These are phyloP conservation scores for Scomber scombrus DNA, from an alignment of 2,113 vertebrate species.

Conservation along the genomic window DNA sequence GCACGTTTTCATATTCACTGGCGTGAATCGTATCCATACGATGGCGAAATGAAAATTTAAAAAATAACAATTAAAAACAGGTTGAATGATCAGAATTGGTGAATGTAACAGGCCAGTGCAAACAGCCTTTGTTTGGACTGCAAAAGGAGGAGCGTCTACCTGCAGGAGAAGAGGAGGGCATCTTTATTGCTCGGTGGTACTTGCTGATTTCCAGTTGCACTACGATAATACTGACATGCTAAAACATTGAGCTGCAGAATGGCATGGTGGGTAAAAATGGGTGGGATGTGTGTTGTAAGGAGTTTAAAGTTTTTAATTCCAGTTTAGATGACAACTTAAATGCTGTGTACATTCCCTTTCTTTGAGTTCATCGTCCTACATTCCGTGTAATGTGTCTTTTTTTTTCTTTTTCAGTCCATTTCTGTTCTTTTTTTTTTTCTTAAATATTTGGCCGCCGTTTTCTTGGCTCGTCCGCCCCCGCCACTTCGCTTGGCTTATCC, in stretches of 20 bases:
- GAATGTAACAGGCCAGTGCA: constrained; percentile 40
- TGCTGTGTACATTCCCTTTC: constrained; percentile 62
- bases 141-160: constrained; percentile 18
- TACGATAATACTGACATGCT: constrained; percentile 77
- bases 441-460: constrained; percentile 28
- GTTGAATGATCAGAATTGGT: constrained; percentile 31
- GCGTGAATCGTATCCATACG: too few relatives aligned
- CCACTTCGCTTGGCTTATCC: constrained; percentile 3
- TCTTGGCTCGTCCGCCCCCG: constrained; percentile 13
- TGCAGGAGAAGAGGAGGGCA: constrained; percentile 36
- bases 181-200: constrained; percentile 78
- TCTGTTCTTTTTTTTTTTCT: not conserved
- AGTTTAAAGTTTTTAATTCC: constrained; percentile 43
- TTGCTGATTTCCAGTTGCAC: constrained; percentile 57
- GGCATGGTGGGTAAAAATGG: not conserved
- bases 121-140: constrained; percentile 49
- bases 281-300: not conserved
- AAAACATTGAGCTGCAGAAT: constrained; percentile 49
- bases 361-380: constrained; percentile 54
- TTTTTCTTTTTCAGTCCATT: constrained; percentile 10
- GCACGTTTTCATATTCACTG: constrained; percentile 24
- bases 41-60: constrained; percentile 39
- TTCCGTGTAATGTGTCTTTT: constrained; percentile 34
- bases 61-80: constrained; percentile 31
- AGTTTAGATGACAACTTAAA: constrained; percentile 32